Percentiles rank a stretch among this genome's conserved stretches.
Conservation (phyloP, 2,113 vertebrate species). For the Nesogale talazaci region DNA sequence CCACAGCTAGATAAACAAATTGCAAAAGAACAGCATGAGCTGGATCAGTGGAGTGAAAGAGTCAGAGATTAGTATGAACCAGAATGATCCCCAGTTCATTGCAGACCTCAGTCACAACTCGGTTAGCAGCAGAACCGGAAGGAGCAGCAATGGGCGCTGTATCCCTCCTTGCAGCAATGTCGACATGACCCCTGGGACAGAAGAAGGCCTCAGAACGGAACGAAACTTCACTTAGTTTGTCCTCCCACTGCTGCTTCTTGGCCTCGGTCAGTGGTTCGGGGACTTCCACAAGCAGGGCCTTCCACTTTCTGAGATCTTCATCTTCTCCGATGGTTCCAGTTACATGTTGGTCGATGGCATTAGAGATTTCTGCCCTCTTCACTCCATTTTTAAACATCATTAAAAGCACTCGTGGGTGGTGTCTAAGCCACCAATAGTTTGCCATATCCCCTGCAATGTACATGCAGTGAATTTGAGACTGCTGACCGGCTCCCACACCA, state of each 20-base stretch:
- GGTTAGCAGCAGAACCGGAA: slow-evolving; percentile 92
- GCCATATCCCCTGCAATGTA: slow-evolving; percentile 97
- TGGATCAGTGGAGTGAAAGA: slow-evolving; percentile 95
- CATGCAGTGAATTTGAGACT: slow-evolving; percentile 98
- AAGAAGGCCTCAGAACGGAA: slow-evolving; percentile 98
- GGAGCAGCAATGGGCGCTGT: slow-evolving; percentile 95
- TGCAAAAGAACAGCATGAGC: too few species aligned
- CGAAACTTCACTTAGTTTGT: slow-evolving; percentile 90
- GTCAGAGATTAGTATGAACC: slow-evolving; percentile 93
- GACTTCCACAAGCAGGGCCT: slow-evolving; percentile 91
- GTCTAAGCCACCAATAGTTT: slow-evolving; percentile 97
- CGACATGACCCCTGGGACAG: slow-evolving; percentile 97
- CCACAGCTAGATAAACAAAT: background rate
- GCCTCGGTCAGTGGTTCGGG: slow-evolving; percentile 88
- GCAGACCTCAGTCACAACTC: slow-evolving; percentile 93
- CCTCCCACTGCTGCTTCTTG: slow-evolving; percentile 93
- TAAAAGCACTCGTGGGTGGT: slow-evolving; percentile 92
- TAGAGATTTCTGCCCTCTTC: slow-evolving; percentile 97
- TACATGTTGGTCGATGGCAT: slow-evolving; percentile 96
- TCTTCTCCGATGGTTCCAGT: slow-evolving; percentile 94
- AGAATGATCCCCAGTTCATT: slow-evolving; percentile 94
- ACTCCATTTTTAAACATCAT: slow-evolving; percentile 94
- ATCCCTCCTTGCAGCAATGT: slow-evolving; percentile 95
- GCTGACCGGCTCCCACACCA: slow-evolving; percentile 96
- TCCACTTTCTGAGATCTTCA: slow-evolving; percentile 93